A percentile compares a stretch with the other conserved stretches of the same genome.
Evolutionary conservation across 30 jellyfish, hydroid and myxozoan genomes (phyloP).

Genomic region (Kudoa iwatai): DNA sequence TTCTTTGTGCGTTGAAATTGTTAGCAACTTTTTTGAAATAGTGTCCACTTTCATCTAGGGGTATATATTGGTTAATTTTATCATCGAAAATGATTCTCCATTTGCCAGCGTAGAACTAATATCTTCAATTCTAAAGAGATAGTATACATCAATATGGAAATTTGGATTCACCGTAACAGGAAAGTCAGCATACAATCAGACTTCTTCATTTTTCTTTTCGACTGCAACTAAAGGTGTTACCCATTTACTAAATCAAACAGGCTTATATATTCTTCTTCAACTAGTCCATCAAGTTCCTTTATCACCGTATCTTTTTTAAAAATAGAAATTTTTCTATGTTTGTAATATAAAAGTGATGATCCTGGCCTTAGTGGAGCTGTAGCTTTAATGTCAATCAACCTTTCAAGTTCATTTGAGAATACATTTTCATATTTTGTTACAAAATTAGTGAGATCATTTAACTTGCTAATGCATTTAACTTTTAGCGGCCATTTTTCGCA

Average conservation of each 20-base stretch:
- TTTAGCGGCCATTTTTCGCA: no score
- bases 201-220: slow-evolving; percentile 15
- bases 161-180: slow-evolving; percentile 16
- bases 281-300: background rate
- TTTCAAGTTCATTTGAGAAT: no score
- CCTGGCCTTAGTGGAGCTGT: background rate
- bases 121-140: slow-evolving; percentile 18
- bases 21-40: no score
- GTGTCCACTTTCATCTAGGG: background rate
- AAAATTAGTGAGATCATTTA: no score
- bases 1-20: background rate
- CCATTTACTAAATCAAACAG: slow-evolving; percentile 28
- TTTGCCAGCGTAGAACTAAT: slow-evolving; percentile 14
- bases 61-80: slow-evolving; percentile 6
- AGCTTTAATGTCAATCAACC: no score
- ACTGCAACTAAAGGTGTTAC: slow-evolving; percentile 12
- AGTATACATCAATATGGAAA: slow-evolving; percentile 10
- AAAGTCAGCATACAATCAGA: slow-evolving; percentile 16
- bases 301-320: background rate
- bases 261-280: background rate
- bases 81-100: slow-evolving; percentile 10
- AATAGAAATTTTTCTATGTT: background rate
- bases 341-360: background rate
- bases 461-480: no score
- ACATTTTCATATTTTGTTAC: no score